These are phyloP conservation scores for Anthophora plumipes DNA, from an alignment of 2,888 invertebrate genomes.

Conservation along the genomic window DNA sequence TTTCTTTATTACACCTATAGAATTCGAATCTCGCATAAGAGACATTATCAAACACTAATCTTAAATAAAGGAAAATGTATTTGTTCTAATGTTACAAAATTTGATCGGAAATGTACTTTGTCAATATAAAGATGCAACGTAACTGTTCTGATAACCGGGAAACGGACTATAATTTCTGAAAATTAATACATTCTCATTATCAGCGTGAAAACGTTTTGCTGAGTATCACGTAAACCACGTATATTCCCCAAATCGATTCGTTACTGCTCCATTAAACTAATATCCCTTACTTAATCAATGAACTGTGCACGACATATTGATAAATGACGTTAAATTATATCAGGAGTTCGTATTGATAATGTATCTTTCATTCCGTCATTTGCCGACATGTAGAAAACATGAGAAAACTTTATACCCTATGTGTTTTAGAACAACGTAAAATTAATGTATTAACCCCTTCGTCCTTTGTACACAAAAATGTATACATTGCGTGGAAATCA, in stretches of 20 bases:
- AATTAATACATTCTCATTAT: not conserved
- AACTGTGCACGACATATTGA: not conserved
- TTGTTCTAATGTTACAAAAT: not conserved
- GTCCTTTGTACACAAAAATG: no score
- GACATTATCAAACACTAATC: no score
- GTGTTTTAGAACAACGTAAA: no score
- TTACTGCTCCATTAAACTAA: not conserved
- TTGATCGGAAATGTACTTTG: not conserved
- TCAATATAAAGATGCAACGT: no score
- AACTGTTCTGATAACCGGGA: not conserved
- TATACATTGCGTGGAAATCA: no score
- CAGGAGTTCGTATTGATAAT: no score
- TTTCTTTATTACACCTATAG: no score
- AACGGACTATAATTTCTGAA: not conserved
- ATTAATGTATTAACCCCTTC: no score
- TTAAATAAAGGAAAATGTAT: not conserved
- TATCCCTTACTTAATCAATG: constrained; percentile 1
- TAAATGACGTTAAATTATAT: not conserved
- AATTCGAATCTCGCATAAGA: no score
- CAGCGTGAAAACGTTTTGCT: constrained; percentile 1
- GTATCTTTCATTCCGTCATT: no score
- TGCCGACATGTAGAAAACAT: not conserved
- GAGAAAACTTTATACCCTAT: no score
- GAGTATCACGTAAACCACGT: not conserved
- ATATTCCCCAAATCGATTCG: not conserved